Evolutionary conservation across 2,113 vertebrate genomes (phyloP).

Genomic region (Cyanoramphus novaezelandiae): DNA sequence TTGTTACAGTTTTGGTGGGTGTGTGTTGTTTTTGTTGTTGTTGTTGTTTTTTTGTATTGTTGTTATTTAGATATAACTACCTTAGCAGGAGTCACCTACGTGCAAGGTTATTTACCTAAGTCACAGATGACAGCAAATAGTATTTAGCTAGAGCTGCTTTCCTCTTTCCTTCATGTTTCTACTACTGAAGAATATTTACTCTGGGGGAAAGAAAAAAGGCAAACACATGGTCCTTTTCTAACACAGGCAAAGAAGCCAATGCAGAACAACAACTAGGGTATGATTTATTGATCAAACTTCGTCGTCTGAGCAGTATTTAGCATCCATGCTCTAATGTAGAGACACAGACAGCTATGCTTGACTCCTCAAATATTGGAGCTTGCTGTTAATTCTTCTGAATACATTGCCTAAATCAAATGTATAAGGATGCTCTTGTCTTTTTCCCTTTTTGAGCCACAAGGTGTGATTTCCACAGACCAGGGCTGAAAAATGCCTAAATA

Average conservation of each 20-base stretch:
- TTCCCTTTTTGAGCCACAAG: constrained; percentile 54
- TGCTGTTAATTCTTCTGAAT: constrained; percentile 50
- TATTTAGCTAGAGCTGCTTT: not conserved
- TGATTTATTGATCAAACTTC: constrained; percentile 54
- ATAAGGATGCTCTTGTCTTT: constrained; percentile 12
- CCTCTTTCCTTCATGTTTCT: not conserved
- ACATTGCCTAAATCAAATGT: constrained; percentile 53
- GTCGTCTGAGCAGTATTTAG: constrained; percentile 48
- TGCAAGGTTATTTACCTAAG: not conserved
- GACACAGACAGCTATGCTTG: constrained; percentile 47
- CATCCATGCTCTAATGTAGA: constrained; percentile 46
- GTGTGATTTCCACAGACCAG: constrained; percentile 54
- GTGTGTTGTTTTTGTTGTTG: no score
- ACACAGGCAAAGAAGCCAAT: not conserved
- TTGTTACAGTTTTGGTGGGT: not conserved
- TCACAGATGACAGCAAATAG: not conserved
- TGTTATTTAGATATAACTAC: not conserved
- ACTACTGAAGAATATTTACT: not conserved
- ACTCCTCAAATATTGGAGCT: constrained; percentile 7
- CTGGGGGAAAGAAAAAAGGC: constrained; percentile 17
- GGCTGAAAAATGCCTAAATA: constrained; percentile 48
- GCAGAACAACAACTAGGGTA: constrained; percentile 21
- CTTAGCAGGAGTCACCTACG: not conserved
- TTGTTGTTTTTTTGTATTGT: not conserved
- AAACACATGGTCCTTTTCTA: not conserved